Percentiles rank a stretch among this genome's conserved stretches.
Evolutionary conservation across 2,797 vertebrate species (phyloP).

Genomic region (Smutsia temminckii): DNA sequence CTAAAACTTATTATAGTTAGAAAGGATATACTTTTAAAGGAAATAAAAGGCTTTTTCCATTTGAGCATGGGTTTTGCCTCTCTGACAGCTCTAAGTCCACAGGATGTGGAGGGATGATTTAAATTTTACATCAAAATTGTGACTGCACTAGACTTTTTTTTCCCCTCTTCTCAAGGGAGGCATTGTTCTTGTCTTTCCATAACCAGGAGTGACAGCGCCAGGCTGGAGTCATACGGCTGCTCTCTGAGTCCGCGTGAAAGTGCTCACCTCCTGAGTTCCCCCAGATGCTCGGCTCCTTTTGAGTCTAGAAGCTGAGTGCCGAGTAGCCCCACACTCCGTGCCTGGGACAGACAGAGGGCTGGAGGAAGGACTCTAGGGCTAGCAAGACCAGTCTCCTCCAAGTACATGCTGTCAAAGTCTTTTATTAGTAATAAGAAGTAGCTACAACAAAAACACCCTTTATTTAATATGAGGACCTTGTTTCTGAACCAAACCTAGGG

Average conservation of each 20-base stretch:
- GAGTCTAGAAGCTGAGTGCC: slow-evolving; percentile 47
- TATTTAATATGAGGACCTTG: not conserved
- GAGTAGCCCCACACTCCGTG: fast-evolving
- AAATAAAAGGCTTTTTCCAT: slow-evolving; percentile 84
- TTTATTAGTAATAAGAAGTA: not conserved
- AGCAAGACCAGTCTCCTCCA: not conserved
- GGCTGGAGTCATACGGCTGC: slow-evolving; percentile 80
- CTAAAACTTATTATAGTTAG: slow-evolving; percentile 83
- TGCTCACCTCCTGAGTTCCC: slow-evolving; percentile 75
- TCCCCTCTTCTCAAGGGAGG: slow-evolving; percentile 78
- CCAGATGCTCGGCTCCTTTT: slow-evolving; percentile 71
- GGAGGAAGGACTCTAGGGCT: not conserved
- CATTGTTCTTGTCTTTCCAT: slow-evolving; percentile 82
- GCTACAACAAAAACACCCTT: not conserved
- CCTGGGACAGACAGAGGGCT: not conserved
- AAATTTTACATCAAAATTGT: slow-evolving; percentile 84
- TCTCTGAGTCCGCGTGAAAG: slow-evolving; percentile 79
- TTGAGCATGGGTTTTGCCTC: slow-evolving; percentile 80
- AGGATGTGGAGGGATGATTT: slow-evolving; percentile 84
- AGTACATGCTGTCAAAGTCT: not conserved
- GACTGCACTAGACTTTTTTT: slow-evolving; percentile 76
- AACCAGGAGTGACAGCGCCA: slow-evolving; percentile 83
- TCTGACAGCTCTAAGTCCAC: slow-evolving; percentile 85
- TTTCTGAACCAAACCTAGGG: not conserved
- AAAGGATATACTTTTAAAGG: slow-evolving; percentile 80